Conservation (phyloP, 2,888 invertebrate species). For the Itoplectis maculator region DNA sequence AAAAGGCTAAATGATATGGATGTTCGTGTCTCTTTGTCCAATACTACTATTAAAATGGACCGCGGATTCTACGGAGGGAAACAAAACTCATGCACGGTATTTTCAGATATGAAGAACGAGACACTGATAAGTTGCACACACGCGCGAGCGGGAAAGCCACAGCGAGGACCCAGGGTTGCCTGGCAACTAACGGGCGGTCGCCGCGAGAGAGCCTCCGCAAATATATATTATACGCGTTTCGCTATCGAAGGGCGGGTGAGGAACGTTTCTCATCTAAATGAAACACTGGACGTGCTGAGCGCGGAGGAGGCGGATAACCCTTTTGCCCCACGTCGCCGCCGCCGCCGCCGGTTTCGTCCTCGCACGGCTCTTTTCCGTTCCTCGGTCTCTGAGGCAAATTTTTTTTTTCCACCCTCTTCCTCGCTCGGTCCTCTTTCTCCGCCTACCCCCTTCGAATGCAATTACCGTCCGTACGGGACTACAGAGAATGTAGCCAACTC, state of each 20-base stretch:
- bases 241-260: conserved; percentile 81
- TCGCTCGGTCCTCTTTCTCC: conserved; percentile 65
- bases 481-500: conserved; percentile 66
- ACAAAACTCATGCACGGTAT: conserved; percentile 42
- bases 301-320: conserved; percentile 67
- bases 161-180: conserved; percentile 76
- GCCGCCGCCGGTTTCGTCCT: conserved; percentile 41
- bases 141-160: conserved; percentile 24
- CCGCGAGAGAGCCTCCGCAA: conserved; percentile 55
- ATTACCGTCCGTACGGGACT: conserved; percentile 65
- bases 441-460: conserved; percentile 68
- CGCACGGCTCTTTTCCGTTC: conserved; percentile 70
- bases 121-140: conserved; percentile 52
- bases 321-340: conserved; percentile 64
- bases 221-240: conserved; percentile 71
- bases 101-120: conserved; percentile 55
- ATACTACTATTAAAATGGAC: conserved; percentile 45
- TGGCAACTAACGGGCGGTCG: conserved; percentile 80
- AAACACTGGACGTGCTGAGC: conserved; percentile 76
- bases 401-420: conserved; percentile 61
- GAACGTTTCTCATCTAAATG: conserved; percentile 80
- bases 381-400: conserved; percentile 74
- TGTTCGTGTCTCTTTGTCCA: conserved; percentile 8
- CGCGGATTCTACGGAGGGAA: conserved; percentile 14
- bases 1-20: no score